Conservation (phyloP, 1,140 invertebrate species). For the Linepithema humile region DNA sequence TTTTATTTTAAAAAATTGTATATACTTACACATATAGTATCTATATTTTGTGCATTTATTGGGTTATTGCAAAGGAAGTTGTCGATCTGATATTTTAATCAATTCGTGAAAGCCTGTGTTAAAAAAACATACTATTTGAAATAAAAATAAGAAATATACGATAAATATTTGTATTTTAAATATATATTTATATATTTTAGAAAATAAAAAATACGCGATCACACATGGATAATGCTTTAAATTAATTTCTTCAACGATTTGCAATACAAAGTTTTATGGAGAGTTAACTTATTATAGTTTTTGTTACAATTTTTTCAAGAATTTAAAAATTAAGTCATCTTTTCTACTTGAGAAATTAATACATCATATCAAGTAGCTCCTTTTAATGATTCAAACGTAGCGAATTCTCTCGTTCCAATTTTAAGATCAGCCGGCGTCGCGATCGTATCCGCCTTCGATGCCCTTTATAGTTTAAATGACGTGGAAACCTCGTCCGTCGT, state of each 20-base stretch:
- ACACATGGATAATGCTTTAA: background rate
- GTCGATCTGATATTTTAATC: background rate
- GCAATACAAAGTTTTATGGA: too few relatives aligned
- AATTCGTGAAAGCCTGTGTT: background rate
- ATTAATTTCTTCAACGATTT: background rate
- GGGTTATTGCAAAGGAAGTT: background rate
- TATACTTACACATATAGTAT: background rate
- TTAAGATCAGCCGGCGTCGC: background rate
- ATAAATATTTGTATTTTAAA: conserved; percentile 16
- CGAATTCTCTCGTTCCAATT: background rate
- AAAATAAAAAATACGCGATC: background rate
- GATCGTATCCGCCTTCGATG: background rate
- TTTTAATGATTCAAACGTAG: background rate
- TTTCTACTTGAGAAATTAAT: background rate
- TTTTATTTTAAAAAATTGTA: background rate
- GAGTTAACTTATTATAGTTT: too few relatives aligned
- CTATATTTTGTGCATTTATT: background rate
- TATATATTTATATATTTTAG: background rate
- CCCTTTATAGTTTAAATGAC: background rate
- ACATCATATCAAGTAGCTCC: too few relatives aligned
- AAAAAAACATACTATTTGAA: conserved; percentile 1
- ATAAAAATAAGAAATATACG: background rate
- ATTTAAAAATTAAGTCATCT: background rate
- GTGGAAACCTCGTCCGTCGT: background rate
- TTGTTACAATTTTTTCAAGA: too few relatives aligned